phyloP scores from a whole-genome alignment of 1,140 invertebrate genomes.

The Phortica variegata region DNA sequence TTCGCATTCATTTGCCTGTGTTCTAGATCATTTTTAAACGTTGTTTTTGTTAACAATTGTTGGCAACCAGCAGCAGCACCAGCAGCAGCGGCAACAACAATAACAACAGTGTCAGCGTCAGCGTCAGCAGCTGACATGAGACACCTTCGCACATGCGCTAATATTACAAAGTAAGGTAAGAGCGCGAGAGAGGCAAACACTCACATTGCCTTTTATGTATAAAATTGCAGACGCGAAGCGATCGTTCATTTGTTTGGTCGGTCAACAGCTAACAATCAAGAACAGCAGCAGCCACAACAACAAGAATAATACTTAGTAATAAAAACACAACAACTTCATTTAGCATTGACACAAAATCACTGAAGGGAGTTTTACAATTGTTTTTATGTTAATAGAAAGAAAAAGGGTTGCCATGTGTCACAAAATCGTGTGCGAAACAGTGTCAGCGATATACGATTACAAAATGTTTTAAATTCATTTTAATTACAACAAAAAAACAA shows the following conservation, averaged over 20 bases:
- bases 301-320: background rate
- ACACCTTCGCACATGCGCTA: constrained; percentile 54
- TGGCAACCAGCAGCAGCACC: constrained; percentile 14
- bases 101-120: constrained; percentile 2
- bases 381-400: no score
- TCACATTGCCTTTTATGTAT: constrained; percentile 51
- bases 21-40: constrained; percentile 52
- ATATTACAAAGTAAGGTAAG: constrained; percentile 34
- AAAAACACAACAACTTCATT: constrained; percentile 16
- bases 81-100: constrained; percentile 5
- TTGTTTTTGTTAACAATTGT: constrained; percentile 36
- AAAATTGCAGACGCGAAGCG: constrained; percentile 49
- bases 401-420: no score
- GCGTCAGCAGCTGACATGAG: constrained; percentile 3
- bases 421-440: no score
- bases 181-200: constrained; percentile 26
- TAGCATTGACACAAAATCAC: constrained; percentile 54
- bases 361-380: constrained; percentile 26
- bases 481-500: no score
- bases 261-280: constrained; percentile 27
- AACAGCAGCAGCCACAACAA: background rate
- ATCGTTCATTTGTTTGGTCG: constrained; percentile 24
- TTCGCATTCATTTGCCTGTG: constrained; percentile 33
- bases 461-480: no score
- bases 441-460: no score